Base-by-base conservation (phyloP, 2,797 vertebrate genomes). In the Labroides dimidiatus region DNA sequence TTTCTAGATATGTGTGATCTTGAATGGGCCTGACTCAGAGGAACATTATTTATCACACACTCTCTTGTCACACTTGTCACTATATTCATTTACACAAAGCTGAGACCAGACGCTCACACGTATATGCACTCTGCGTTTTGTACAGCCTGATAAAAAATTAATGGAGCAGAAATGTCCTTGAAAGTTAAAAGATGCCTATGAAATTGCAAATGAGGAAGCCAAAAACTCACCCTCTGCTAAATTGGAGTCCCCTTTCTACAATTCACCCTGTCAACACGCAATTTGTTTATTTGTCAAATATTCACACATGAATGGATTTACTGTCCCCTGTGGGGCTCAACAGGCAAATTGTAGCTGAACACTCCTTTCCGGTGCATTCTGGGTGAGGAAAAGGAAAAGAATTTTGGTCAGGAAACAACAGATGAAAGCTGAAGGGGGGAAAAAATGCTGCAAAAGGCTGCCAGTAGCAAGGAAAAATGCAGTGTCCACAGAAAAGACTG, bases 201-300 rank as follows among this genome's bases (percentile, higher is more conserved):
- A 88, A 89, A 82, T 83, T 72, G 55, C 53, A 78, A 74, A 84
- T 60, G 56, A 51, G 56, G 41, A 75, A 43, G 48, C 48, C 37
- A 39, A 50, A 69, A 78, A 78, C 69, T 42, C 4, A 39, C 24
- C 61, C 17, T 33, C 45, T 43, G 58, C 64, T 78, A 77, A 61
- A 83, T 68, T 75, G 63, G 44, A 80, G 61, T 16, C 41, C 64
- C 14, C 63, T 86, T 52, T 80, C 65, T 72, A 55, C 63, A 65
- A 75, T 85, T 83, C 64, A 63, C 43, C 66, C 70, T 39, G 66
- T 79, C 81, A 69, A 78, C 75, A 21, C 67, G 42, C 57, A 77
- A 87, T 85, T 83, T 82, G 79, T 84, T 72, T 75, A 90, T 84
- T 87, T 86, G 80, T 84, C 78, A 84, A 81, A 79, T 86, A 75